A percentile compares a stretch with the other conserved stretches of the same genome.
These are phyloP conservation scores for Pomatorhinus ruficollis DNA, from an alignment of 2,113 vertebrate species.

Conservation along the genomic window DNA sequence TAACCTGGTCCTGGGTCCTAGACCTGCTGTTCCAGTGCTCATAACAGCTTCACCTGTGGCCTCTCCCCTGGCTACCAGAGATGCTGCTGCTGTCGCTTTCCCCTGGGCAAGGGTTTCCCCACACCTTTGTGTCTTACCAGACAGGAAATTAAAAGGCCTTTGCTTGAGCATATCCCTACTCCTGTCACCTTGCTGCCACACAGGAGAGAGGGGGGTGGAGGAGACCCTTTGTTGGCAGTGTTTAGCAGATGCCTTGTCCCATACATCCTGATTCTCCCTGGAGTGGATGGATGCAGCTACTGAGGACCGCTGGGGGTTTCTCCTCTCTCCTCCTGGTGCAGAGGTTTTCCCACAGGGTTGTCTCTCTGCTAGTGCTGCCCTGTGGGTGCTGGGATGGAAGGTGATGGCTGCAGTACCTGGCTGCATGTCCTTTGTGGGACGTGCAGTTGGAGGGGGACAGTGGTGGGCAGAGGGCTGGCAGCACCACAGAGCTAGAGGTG, in stretches of 20 bases:
- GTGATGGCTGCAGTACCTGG: background rate
- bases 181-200: background rate
- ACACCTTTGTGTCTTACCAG: background rate
- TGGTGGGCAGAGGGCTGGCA: accelerated
- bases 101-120: background rate
- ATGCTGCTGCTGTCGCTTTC: background rate
- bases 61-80: background rate
- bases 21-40: background rate
- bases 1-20: background rate
- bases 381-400: background rate
- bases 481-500: background rate
- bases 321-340: background rate
- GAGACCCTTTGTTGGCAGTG: background rate
- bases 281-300: background rate
- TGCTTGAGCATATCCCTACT: background rate
- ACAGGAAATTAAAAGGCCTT: background rate
- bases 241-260: background rate
- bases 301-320: background rate
- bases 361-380: background rate
- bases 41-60: accelerated
- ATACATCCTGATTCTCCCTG: background rate
- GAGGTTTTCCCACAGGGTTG: background rate
- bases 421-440: background rate
- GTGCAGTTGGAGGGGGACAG: background rate
- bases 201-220: background rate